A percentile compares a stretch with the other conserved stretches of the same genome.
phyloP scores from a whole-genome alignment of 2,797 vertebrate genomes.

The Toxotes lorentzi region DNA sequence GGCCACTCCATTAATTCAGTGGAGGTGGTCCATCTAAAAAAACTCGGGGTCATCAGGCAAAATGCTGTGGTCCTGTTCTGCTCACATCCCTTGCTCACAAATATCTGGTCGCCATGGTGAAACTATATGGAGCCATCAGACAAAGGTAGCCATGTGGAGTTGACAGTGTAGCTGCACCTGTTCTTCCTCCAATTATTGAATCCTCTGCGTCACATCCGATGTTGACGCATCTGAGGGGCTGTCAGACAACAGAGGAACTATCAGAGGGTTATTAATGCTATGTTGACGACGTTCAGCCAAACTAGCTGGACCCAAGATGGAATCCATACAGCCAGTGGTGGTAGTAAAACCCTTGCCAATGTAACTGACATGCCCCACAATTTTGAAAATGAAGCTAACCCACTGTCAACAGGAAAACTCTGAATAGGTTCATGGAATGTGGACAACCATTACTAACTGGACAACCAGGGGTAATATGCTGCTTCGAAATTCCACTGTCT shows the following conservation, averaged over 20 bases:
- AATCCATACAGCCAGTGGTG: too few relatives aligned
- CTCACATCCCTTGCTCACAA: not conserved
- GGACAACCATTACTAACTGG: not conserved
- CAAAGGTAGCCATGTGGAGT: not conserved
- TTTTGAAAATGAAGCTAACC: not conserved
- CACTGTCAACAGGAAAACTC: not conserved
- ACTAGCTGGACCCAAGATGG: not conserved
- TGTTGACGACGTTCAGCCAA: not conserved
- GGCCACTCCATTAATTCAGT: too few relatives aligned
- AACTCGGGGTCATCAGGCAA: not conserved
- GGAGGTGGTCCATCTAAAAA: not conserved
- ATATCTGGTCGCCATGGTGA: not conserved
- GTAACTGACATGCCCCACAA: not conserved
- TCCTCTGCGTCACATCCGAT: not conserved
- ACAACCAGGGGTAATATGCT: not conserved
- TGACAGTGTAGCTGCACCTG: constrained; percentile 1
- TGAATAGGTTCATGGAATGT: not conserved
- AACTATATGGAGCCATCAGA: not conserved
- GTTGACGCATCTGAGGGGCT: not conserved
- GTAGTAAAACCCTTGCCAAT: not conserved
- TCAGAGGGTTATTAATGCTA: not conserved
- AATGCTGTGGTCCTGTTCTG: not conserved
- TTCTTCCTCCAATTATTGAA: not conserved
- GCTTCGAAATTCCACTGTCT: not conserved
- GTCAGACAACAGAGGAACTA: not conserved